These are phyloP conservation scores for Apotomis turbidana DNA, from an alignment of 2,888 invertebrate genomes.

Conservation along the genomic window DNA sequence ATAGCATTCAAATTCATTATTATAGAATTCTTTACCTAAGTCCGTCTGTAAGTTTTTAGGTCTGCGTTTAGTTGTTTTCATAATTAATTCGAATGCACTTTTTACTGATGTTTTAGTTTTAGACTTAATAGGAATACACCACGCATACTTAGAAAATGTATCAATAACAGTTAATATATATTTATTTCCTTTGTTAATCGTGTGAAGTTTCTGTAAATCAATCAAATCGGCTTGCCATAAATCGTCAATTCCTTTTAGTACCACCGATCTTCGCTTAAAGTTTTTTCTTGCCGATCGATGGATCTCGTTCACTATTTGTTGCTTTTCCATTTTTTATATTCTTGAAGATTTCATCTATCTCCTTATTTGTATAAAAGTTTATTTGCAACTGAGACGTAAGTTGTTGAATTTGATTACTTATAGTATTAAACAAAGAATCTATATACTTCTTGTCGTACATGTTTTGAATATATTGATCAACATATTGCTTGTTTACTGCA, in stretches of 20 bases:
- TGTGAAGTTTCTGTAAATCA: background rate
- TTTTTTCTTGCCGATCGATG: conserved; percentile 1
- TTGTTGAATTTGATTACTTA: background rate
- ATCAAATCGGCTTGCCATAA: conserved; percentile 13
- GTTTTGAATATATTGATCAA: conserved; percentile 15
- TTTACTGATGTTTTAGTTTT: background rate
- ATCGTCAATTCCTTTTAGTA: conserved; percentile 15
- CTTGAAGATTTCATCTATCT: conserved; percentile 3
- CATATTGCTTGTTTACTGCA: conserved; percentile 11
- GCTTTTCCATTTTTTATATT: background rate
- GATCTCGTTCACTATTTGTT: conserved; percentile 11
- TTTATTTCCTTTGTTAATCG: background rate
- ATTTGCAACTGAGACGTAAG: too few species aligned
- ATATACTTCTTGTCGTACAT: conserved; percentile 11
- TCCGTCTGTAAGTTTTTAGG: conserved; percentile 3
- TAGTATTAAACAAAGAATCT: conserved; percentile 8
- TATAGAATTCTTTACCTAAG: background rate
- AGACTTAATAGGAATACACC: background rate
- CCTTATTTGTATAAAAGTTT: background rate
- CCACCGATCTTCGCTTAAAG: background rate
- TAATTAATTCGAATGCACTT: background rate
- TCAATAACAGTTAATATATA: background rate
- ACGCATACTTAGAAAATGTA: background rate
- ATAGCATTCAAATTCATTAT: conserved; percentile 2
- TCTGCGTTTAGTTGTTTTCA: background rate